phyloP scores from a whole-genome alignment of 2,888 invertebrate species.

The Neoitamus cyanurus region DNA sequence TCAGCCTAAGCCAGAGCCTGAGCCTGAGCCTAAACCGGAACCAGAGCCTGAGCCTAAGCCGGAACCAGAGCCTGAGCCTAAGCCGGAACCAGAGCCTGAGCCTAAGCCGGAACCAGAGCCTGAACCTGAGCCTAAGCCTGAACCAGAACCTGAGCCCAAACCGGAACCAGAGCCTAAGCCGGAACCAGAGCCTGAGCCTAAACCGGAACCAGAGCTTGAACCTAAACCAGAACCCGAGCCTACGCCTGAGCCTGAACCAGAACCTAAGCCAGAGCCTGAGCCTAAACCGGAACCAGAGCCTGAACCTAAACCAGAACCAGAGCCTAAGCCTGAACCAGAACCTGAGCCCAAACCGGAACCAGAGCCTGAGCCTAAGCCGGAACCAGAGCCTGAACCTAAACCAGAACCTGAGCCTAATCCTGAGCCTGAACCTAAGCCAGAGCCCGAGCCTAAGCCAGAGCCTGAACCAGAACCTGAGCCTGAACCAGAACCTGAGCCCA shows the following conservation, averaged over 20 bases:
- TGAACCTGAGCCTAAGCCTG: background rate
- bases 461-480: background rate
- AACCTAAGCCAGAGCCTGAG: background rate
- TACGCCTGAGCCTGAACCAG: background rate
- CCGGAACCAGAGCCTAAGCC: background rate
- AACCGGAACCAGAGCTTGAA: background rate
- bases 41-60: background rate
- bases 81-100: background rate
- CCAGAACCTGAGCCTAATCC: background rate
- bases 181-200: background rate
- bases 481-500: background rate
- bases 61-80: background rate
- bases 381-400: background rate
- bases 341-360: background rate
- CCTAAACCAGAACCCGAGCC: background rate
- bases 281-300: background rate
- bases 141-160: background rate
- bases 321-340: background rate
- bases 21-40: background rate
- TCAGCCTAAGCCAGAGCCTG: background rate
- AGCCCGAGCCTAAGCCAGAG: background rate
- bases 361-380: background rate
- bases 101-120: background rate
- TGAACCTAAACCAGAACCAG: background rate
- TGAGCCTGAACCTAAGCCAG: background rate